These are phyloP conservation scores for Sebastes umbrosus DNA, from an alignment of 2,797 vertebrate species.

Conservation along the genomic window DNA sequence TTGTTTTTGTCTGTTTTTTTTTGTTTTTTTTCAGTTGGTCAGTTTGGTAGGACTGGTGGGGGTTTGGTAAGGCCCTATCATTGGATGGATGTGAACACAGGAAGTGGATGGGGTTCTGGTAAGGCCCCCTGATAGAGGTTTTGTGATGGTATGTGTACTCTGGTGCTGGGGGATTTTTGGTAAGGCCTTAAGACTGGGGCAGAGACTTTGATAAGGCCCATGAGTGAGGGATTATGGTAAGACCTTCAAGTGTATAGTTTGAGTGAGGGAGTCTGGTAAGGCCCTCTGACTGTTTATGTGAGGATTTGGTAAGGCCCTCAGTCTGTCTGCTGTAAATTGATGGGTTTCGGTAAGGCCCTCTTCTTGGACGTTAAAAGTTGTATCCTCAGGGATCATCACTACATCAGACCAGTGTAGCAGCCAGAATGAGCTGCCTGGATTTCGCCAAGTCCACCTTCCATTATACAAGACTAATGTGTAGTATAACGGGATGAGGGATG, in stretches of 20 bases:
- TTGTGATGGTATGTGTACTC: slow-evolving; percentile 43
- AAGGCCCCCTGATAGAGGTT: slow-evolving; percentile 71
- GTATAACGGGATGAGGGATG: neutral
- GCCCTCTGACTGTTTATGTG: slow-evolving; percentile 21
- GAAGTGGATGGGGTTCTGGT: slow-evolving; percentile 63
- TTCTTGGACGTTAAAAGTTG: slow-evolving; percentile 13
- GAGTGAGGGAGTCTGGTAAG: slow-evolving; percentile 50
- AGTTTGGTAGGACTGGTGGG: slow-evolving; percentile 53
- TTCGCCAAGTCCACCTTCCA: slow-evolving; percentile 39
- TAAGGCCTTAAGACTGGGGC: slow-evolving; percentile 45
- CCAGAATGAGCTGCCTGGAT: slow-evolving; percentile 55
- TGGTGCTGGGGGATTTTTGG: slow-evolving; percentile 51
- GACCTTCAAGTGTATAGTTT: slow-evolving; percentile 10
- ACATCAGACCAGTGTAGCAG: slow-evolving; percentile 66
- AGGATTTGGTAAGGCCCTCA: slow-evolving; percentile 65
- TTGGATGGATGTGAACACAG: slow-evolving; percentile 43
- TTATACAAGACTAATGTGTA: slow-evolving; percentile 48
- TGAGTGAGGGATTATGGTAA: slow-evolving; percentile 33
- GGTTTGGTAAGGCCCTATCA: slow-evolving; percentile 79
- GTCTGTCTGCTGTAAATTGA: slow-evolving; percentile 19
- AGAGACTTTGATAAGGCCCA: slow-evolving; percentile 43
- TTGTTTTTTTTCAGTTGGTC: slow-evolving; percentile 26
- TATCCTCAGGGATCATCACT: slow-evolving; percentile 35
- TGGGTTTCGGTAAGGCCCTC: slow-evolving; percentile 66
- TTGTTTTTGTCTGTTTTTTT: neutral